A percentile compares a stretch with the other conserved stretches of the same genome.
phyloP scores from a whole-genome alignment of 2,797 vertebrate genomes.

The Ptychadena robeensis region DNA sequence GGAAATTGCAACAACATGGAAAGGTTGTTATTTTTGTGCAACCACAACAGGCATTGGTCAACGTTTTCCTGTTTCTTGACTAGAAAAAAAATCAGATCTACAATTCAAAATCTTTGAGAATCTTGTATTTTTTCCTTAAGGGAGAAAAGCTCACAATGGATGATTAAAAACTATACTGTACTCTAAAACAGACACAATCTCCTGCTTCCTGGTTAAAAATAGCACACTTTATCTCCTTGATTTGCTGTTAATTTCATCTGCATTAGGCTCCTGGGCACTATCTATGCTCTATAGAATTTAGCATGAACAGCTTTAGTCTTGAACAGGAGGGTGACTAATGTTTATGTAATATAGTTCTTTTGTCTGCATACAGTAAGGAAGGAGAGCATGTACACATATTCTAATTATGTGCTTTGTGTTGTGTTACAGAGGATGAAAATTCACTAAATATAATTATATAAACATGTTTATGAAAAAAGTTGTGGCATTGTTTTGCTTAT shows the following conservation, averaged over 20 bases:
- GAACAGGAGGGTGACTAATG: not conserved
- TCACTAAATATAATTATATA: not conserved
- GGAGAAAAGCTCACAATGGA: not conserved
- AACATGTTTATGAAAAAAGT: not conserved
- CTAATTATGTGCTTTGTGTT: not conserved
- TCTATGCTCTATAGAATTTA: not conserved
- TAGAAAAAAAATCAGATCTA: no score
- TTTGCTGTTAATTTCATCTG: constrained; percentile 9
- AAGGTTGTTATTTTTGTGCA: not conserved
- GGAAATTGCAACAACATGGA: not conserved
- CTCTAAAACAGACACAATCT: constrained; percentile 4
- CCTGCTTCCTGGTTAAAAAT: not conserved
- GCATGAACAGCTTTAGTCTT: not conserved
- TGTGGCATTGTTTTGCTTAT: not conserved
- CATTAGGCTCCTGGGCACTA: not conserved
- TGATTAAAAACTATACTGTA: not conserved
- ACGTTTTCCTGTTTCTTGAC: not conserved
- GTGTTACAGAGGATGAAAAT: not conserved
- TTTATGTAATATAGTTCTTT: not conserved
- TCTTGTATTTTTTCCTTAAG: not conserved
- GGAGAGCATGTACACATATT: not conserved
- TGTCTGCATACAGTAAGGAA: not conserved
- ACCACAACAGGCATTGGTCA: not conserved
- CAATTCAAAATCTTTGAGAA: not conserved
- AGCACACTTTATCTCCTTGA: constrained; percentile 23